Percentiles rank a stretch among this genome's conserved stretches.
Conservation (phyloP, 2,888 invertebrate genomes). For the Tiphia femorata region DNA sequence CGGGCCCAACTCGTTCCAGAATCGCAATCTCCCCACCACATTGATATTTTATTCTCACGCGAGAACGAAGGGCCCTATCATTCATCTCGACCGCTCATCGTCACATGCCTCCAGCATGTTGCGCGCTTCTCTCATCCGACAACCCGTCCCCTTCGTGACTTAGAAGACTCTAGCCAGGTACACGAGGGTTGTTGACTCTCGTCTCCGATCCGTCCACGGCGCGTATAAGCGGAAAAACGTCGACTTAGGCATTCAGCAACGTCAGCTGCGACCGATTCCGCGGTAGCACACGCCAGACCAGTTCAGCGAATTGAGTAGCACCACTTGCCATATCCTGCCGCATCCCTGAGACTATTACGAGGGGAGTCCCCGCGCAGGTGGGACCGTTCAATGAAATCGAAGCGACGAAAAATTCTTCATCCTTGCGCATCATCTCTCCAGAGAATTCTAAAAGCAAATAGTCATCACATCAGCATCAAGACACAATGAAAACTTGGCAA, state of each 20-base stretch:
- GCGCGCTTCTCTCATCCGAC: too few relatives aligned
- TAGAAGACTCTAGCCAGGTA: slow-evolving; percentile 38
- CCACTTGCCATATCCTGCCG: slow-evolving; percentile 51
- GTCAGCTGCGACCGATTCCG: slow-evolving; percentile 54
- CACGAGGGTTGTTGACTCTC: slow-evolving; percentile 48
- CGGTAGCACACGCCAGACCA: slow-evolving; percentile 53
- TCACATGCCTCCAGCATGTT: too few relatives aligned
- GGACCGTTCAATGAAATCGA: slow-evolving; percentile 52
- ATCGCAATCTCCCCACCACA: too few relatives aligned
- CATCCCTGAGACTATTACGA: slow-evolving; percentile 56
- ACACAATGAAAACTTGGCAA: too few relatives aligned
- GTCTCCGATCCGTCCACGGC: slow-evolving; percentile 28
- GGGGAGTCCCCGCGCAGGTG: slow-evolving; percentile 43
- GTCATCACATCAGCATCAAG: too few relatives aligned
- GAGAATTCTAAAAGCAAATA: too few relatives aligned
- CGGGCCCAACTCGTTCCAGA: too few relatives aligned
- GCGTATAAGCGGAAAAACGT: slow-evolving; percentile 50
- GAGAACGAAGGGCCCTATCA: too few relatives aligned
- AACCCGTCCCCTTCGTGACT: slow-evolving; percentile 29
- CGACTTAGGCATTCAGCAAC: slow-evolving; percentile 57
- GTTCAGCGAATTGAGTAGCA: slow-evolving; percentile 60
- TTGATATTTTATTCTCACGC: too few relatives aligned
- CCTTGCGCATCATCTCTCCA: too few relatives aligned
- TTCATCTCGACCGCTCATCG: too few relatives aligned
- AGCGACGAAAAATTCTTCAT: slow-evolving; percentile 30